Evolutionary conservation across 2,888 invertebrate genomes (phyloP).

Genomic region (Drosophila trichaetosa): DNA sequence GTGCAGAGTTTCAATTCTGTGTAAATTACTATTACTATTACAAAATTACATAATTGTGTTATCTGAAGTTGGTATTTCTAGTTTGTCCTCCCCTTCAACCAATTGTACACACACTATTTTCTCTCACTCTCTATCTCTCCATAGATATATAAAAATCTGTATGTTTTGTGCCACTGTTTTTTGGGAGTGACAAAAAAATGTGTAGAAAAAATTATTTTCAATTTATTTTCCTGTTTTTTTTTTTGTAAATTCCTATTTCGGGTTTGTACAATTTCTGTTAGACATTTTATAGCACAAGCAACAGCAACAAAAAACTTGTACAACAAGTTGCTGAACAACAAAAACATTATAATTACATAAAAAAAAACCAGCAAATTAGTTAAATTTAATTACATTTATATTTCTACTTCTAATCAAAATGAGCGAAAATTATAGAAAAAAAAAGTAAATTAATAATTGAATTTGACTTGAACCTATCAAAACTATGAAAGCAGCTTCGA

Average conservation of each 20-base stretch:
- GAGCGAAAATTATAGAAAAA: constrained; percentile 30
- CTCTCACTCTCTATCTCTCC: constrained; percentile 11
- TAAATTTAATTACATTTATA: constrained; percentile 76
- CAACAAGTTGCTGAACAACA: constrained; percentile 66
- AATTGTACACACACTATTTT: constrained; percentile 1
- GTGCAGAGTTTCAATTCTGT: constrained; percentile 38
- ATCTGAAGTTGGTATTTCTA: constrained; percentile 37
- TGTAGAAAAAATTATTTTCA: constrained; percentile 55
- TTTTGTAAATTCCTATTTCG: constrained; percentile 26
- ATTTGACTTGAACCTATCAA: constrained; percentile 17
- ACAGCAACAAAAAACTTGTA: constrained; percentile 58
- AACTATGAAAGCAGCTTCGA: constrained; percentile 21
- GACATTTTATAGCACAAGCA: constrained; percentile 67
- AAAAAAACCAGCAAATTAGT: constrained; percentile 56
- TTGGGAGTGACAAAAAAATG: constrained; percentile 19
- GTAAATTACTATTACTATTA: constrained; percentile 55
- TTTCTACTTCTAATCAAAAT: constrained; percentile 64
- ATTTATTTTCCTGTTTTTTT: constrained; percentile 33
- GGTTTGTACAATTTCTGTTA: constrained; percentile 54
- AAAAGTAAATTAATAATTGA: constrained; percentile 25
- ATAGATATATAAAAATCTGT: constrained; percentile 19
- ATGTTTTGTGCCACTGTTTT: constrained; percentile 53
- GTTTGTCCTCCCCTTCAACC: constrained; percentile 11
- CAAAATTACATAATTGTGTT: constrained; percentile 48
- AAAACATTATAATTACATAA: constrained; percentile 21